These are phyloP conservation scores for Tachypleus tridentatus DNA, from an alignment of 1,140 invertebrate species.

Conservation along the genomic window DNA sequence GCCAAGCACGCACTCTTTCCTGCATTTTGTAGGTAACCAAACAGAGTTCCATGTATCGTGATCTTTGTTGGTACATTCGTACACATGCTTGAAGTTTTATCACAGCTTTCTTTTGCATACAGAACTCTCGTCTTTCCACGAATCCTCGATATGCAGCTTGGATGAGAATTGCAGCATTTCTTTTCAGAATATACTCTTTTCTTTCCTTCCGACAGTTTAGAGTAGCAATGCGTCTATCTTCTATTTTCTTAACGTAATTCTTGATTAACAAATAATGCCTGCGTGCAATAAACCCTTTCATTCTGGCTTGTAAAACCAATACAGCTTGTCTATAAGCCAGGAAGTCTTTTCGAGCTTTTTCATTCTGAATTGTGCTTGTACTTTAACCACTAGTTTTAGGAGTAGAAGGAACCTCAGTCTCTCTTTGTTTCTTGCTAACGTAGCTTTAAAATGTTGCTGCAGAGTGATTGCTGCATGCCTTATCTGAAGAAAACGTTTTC, in stretches of 20 bases:
- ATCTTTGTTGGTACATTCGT: background rate
- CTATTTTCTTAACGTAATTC: too few species aligned
- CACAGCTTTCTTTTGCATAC: background rate
- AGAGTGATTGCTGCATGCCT: constrained; percentile 11
- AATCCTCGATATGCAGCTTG: constrained; percentile 4
- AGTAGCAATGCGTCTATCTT: too few species aligned
- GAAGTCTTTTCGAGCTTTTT: background rate
- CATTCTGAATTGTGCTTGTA: background rate
- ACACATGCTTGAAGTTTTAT: background rate
- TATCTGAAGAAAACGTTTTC: constrained; percentile 5
- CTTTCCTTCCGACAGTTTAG: background rate
- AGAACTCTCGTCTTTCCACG: background rate
- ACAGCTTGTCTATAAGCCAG: background rate
- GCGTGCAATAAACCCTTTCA: background rate
- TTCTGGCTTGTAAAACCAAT: background rate
- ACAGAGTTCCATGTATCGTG: background rate
- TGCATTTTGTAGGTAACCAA: background rate
- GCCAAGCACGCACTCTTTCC: constrained; percentile 1
- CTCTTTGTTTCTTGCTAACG: background rate
- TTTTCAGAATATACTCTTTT: constrained; percentile 5
- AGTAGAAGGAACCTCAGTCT: background rate
- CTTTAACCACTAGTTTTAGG: background rate
- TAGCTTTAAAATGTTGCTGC: constrained; percentile 1
- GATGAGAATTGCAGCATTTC: constrained; percentile 3
- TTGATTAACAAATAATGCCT: background rate